Evolutionary conservation across 2,113 vertebrate species (phyloP).

Genomic region (Cromileptes altivelis): DNA sequence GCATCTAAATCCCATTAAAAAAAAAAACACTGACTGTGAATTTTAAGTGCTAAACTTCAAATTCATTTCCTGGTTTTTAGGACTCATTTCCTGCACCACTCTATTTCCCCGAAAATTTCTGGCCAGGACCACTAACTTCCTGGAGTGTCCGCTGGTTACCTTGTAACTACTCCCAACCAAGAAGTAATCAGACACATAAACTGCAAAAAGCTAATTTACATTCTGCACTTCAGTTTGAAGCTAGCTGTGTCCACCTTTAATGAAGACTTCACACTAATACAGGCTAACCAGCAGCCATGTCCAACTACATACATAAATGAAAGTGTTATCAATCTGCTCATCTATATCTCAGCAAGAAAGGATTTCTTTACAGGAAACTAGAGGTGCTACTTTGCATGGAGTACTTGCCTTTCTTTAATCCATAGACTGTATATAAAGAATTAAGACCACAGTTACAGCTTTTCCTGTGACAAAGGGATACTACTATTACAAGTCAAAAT

Average conservation of each 20-base stretch:
- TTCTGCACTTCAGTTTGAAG: neutral
- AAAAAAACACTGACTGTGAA: too few relatives aligned
- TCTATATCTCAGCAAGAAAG: neutral
- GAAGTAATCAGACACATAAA: neutral
- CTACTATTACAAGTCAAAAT: too few relatives aligned
- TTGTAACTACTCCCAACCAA: neutral
- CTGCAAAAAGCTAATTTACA: neutral
- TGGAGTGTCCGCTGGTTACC: neutral
- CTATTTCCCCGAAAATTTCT: neutral
- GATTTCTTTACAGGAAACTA: neutral
- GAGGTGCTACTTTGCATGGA: neutral
- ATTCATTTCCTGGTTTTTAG: too few relatives aligned
- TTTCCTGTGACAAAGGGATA: neutral
- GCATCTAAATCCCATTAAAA: too few relatives aligned
- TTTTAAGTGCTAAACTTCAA: too few relatives aligned
- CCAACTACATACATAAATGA: too few relatives aligned
- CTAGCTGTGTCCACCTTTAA: neutral
- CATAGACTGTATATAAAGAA: neutral
- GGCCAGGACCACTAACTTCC: neutral
- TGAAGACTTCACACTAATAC: neutral
- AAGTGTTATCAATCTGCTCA: neutral
- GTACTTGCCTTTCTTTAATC: neutral
- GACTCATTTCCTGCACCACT: too few relatives aligned
- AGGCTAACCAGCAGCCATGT: neutral
- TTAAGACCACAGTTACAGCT: neutral